Evolutionary conservation across 2,888 invertebrate species (phyloP).

Genomic region (Leptogaster cylindrica): DNA sequence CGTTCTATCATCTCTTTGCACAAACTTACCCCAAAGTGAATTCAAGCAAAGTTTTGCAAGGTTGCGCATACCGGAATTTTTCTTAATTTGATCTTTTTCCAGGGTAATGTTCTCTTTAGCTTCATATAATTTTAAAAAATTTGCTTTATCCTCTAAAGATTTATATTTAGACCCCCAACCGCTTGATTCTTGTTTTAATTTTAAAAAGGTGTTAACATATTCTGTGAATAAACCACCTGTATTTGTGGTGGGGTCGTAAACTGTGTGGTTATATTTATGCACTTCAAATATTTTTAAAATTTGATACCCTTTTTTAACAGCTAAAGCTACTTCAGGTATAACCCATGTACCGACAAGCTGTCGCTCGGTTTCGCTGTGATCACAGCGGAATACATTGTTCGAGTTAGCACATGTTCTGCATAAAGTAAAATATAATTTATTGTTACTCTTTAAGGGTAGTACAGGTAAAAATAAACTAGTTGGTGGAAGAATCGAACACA

Average conservation of each 20-base stretch:
- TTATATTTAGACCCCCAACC: not conserved
- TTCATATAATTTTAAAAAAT: conserved; percentile 1
- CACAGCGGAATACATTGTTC: not conserved
- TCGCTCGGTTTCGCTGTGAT: not conserved
- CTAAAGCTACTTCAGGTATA: not conserved
- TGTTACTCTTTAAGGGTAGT: conserved; percentile 2
- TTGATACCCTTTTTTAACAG: conserved; percentile 7
- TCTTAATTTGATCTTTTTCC: conserved; percentile 1
- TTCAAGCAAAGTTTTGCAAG: not conserved
- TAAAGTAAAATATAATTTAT: conserved; percentile 24
- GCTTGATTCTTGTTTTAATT: conserved; percentile 31
- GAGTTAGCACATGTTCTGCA: not conserved
- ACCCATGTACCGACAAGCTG: not conserved
- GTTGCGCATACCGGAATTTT: conserved; percentile 1
- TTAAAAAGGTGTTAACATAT: conserved; percentile 36
- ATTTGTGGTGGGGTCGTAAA: conserved; percentile 21
- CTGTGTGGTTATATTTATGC: conserved; percentile 14
- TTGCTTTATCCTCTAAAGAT: not conserved
- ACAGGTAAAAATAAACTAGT: conserved; percentile 20
- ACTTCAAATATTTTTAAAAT: conserved; percentile 19
- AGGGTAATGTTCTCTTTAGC: conserved; percentile 7
- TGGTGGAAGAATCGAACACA: conserved; percentile 18
- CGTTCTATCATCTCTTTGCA: conserved; percentile 8
- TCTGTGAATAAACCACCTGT: conserved; percentile 33
- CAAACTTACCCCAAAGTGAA: conserved; percentile 7